phyloP scores from a whole-genome alignment of 2,113 vertebrate species.

The Sturnus vulgaris region DNA sequence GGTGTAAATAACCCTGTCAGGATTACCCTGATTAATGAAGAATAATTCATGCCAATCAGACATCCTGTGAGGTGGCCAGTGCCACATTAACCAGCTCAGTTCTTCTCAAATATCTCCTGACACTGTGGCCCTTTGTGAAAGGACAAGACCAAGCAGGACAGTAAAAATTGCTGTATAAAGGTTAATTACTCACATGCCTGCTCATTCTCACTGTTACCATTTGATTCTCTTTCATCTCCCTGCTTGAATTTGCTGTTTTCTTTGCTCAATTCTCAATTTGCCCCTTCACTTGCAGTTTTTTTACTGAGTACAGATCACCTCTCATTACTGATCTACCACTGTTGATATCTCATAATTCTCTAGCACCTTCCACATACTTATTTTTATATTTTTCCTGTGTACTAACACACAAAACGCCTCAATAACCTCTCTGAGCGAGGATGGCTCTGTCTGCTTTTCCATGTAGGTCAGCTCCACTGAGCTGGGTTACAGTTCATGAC shows the following conservation, averaged over 20 bases:
- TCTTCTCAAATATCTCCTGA: not conserved
- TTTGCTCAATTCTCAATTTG: not conserved
- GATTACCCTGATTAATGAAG: not conserved
- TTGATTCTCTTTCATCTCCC: not conserved
- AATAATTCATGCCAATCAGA: not conserved
- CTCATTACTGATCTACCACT: not conserved
- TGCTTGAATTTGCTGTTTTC: not conserved
- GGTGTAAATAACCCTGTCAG: not conserved
- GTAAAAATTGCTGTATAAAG: slow-evolving; percentile 18
- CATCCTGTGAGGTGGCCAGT: not conserved
- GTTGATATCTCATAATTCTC: not conserved
- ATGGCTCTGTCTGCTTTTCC: slow-evolving; percentile 4
- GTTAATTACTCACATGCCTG: slow-evolving; percentile 23
- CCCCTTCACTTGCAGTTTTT: not conserved
- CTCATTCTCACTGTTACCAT: not conserved
- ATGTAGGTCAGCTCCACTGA: slow-evolving; percentile 14
- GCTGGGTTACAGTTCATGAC: slow-evolving; percentile 59
- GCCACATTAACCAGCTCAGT: not conserved
- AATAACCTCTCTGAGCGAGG: not conserved
- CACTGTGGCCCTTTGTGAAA: not conserved
- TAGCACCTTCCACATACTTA: not conserved
- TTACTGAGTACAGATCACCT: rapidly evolving
- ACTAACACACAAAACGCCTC: not conserved
- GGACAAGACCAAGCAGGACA: not conserved
- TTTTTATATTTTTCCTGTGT: not conserved